Conservation (phyloP, 2,113 vertebrate species). For the Tragelaphus scriptus region DNA sequence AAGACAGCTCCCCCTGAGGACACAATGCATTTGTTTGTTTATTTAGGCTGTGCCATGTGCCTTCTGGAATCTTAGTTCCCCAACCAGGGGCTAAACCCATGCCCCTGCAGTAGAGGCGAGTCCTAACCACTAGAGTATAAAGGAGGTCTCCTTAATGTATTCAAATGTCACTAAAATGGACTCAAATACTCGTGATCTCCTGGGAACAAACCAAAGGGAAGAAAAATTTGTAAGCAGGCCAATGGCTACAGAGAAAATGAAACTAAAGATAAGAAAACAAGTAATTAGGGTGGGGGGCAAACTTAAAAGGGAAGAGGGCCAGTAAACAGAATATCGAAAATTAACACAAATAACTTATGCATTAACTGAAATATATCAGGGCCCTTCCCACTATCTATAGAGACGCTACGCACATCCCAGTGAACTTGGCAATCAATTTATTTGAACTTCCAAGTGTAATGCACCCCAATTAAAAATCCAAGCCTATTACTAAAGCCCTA, state of each 20-base stretch:
- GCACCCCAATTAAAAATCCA: neutral
- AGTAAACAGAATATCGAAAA: rapidly evolving
- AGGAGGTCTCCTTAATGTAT: neutral
- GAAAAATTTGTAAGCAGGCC: neutral
- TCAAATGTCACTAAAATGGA: no score
- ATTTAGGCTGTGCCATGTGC: neutral
- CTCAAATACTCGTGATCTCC: neutral
- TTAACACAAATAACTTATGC: rapidly evolving
- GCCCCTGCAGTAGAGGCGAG: neutral
- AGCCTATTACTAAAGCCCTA: no score
- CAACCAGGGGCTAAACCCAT: neutral
- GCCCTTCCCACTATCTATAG: neutral
- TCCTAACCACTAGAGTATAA: neutral
- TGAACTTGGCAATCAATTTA: neutral
- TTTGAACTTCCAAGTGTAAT: no score
- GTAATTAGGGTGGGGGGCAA: neutral
- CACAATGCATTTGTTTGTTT: neutral
- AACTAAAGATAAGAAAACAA: neutral
- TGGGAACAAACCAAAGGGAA: neutral
- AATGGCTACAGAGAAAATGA: neutral
- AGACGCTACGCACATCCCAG: neutral
- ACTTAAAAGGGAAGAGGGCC: neutral
- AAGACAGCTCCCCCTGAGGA: neutral
- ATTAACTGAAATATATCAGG: rapidly evolving
- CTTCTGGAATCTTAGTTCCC: neutral